A percentile compares a stretch with the other conserved stretches of the same genome.
phyloP scores from a whole-genome alignment of 1,140 invertebrate species.

The Euwallacea fornicatus region DNA sequence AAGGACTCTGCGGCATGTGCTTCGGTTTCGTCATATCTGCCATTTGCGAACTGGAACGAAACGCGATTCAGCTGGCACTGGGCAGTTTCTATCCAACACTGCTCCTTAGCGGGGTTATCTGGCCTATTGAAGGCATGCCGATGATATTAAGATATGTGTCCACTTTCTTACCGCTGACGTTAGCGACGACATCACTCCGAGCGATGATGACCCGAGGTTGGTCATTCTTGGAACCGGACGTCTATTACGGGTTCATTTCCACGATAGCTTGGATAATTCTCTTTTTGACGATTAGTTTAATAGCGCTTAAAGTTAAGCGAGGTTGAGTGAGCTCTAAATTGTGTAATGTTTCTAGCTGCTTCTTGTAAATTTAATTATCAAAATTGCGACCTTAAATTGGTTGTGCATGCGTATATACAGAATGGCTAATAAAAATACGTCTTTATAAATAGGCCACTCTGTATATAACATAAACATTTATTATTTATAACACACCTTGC shows the following conservation, averaged over 20 bases:
- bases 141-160: slow-evolving; percentile 78
- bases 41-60: slow-evolving; percentile 87
- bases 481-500: no score
- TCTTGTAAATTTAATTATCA: no score
- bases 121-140: slow-evolving; percentile 66
- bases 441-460: no score
- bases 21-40: slow-evolving; percentile 94
- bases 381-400: no score
- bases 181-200: slow-evolving; percentile 86
- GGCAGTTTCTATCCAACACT: slow-evolving; percentile 95
- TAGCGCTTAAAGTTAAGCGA: slow-evolving; percentile 77
- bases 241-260: slow-evolving; percentile 86
- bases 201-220: slow-evolving; percentile 89
- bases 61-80: slow-evolving; percentile 90
- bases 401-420: no score
- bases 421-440: no score
- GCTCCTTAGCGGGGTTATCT: slow-evolving; percentile 83
- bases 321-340: slow-evolving; percentile 50
- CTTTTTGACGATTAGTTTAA: slow-evolving; percentile 80
- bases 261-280: slow-evolving; percentile 85
- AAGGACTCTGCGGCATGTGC: slow-evolving; percentile 92
- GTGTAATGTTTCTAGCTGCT: no score
- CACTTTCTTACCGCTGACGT: slow-evolving; percentile 82
- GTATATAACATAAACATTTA: no score
- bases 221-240: slow-evolving; percentile 76